Conservation (phyloP, 2,888 invertebrate genomes). For the Cataglyphis albicans region DNA sequence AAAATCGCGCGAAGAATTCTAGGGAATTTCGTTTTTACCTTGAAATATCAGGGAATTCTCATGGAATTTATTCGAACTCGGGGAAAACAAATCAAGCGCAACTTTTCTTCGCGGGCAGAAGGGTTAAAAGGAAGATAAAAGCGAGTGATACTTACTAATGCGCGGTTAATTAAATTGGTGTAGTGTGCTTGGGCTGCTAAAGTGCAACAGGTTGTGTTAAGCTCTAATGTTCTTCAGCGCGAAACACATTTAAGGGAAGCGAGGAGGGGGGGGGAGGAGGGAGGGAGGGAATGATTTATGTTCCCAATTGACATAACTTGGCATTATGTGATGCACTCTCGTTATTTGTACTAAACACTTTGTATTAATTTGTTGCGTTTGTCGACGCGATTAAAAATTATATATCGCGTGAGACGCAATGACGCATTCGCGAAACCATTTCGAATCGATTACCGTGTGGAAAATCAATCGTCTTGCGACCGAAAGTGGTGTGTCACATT, state of each 20-base stretch:
- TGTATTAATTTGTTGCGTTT: background rate
- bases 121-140: background rate
- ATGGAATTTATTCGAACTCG: background rate
- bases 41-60: too few species aligned
- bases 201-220: constrained; percentile 54
- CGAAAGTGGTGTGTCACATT: constrained; percentile 23
- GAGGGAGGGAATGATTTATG: constrained; percentile 27
- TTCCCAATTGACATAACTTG: constrained; percentile 31
- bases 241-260: constrained; percentile 22
- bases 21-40: too few species aligned
- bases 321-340: background rate
- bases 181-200: constrained; percentile 11
- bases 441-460: constrained; percentile 9
- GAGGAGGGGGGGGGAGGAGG: background rate
- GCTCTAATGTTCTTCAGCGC: constrained; percentile 38
- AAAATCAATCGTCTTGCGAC: constrained; percentile 23
- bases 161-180: constrained; percentile 45
- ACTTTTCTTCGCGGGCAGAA: background rate
- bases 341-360: background rate
- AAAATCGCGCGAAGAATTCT: background rate
- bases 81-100: background rate
- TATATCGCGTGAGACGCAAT: background rate
- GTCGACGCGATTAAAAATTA: constrained; percentile 19
- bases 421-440: background rate
- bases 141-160: constrained; percentile 18